phyloP scores from a whole-genome alignment of 2,113 vertebrate species.

The Rhinolophus sinicus region DNA sequence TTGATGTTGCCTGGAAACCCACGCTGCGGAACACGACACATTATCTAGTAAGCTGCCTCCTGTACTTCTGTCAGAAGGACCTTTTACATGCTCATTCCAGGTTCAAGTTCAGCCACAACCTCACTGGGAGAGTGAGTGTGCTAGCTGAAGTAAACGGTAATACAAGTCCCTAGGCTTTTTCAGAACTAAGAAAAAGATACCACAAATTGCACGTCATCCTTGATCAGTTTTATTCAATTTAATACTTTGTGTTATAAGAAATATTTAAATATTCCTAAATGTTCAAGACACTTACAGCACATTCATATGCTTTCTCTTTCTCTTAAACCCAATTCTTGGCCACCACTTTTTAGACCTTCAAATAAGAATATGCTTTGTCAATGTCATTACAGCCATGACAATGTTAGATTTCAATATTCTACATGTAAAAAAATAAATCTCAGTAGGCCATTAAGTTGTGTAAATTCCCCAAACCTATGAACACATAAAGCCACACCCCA shows the following conservation, averaged over 20 bases:
- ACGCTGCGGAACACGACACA: not conserved
- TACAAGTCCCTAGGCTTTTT: not conserved
- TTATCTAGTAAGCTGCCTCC: not conserved
- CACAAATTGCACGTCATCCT: not conserved
- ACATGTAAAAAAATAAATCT: not conserved
- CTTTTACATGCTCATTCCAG: not conserved
- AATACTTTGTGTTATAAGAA: not conserved
- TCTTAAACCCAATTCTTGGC: not conserved
- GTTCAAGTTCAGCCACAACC: not conserved
- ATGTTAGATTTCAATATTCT: not conserved
- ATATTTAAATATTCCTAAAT: not conserved
- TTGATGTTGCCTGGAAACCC: conserved; percentile 77
- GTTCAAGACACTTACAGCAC: not conserved
- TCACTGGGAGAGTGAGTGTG: not conserved
- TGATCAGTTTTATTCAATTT: not conserved
- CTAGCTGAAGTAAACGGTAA: not conserved
- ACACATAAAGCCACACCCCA: not conserved
- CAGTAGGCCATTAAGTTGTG: not conserved
- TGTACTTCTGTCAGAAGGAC: not conserved
- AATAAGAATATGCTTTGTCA: not conserved
- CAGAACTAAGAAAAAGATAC: not conserved
- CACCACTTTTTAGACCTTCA: conserved; percentile 33
- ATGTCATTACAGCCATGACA: not conserved
- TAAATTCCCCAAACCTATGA: not conserved
- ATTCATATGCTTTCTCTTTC: not conserved